Conservation (phyloP, 2,888 invertebrate genomes). For the Tubulanus polymorphus region DNA sequence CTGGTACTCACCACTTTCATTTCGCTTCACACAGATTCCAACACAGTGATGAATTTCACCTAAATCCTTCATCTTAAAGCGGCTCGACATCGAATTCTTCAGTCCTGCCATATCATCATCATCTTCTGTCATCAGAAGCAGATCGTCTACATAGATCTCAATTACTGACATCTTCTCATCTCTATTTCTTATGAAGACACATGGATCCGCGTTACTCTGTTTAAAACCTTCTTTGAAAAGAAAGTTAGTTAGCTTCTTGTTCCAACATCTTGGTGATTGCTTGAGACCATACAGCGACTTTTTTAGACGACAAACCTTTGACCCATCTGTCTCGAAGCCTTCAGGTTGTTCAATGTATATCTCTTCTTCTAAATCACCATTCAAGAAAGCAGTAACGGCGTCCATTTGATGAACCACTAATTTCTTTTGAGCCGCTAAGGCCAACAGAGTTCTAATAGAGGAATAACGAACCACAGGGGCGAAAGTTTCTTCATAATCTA, state of each 20-base stretch:
- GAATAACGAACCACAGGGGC: slow-evolving; percentile 16
- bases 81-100: not conserved
- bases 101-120: not conserved
- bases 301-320: slow-evolving; percentile 17
- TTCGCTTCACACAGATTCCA: not conserved
- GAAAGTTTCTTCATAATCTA: slow-evolving; percentile 25
- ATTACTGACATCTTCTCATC: slow-evolving; percentile 8
- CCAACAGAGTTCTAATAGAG: slow-evolving; percentile 16
- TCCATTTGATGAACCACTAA: slow-evolving; percentile 16
- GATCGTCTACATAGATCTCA: slow-evolving; percentile 25
- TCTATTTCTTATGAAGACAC: slow-evolving; percentile 13
- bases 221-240: slow-evolving; percentile 13
- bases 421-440: slow-evolving; percentile 13
- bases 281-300: slow-evolving; percentile 27
- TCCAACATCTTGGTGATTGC: slow-evolving; percentile 25
- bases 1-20: too few species aligned
- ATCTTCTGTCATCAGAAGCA: not conserved
- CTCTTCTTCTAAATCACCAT: slow-evolving; percentile 18
- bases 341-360: slow-evolving; percentile 23
- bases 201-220: slow-evolving; percentile 16
- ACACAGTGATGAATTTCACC: not conserved
- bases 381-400: slow-evolving; percentile 22
- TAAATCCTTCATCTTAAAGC: not conserved
- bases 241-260: slow-evolving; percentile 12
- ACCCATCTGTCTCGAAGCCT: slow-evolving; percentile 12